Evolutionary conservation across 2,888 invertebrate genomes (phyloP), one percentile per base, ranked within the genome.

Genomic region (Dasysyrphus albostriatus): DNA sequence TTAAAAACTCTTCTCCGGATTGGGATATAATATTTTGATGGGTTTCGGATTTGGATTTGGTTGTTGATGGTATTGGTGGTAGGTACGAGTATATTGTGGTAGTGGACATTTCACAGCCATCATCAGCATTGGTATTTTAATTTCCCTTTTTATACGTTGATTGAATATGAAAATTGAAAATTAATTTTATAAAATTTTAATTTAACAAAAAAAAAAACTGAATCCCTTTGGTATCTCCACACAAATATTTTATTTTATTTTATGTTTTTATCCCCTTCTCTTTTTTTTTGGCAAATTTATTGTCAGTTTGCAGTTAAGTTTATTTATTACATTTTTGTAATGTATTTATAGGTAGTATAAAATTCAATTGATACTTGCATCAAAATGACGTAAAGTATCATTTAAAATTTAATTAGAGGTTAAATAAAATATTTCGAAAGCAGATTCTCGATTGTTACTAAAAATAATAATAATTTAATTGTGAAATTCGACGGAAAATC

Each of bases 81-180:
- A 16, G 5, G 42, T 42, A n/a, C n/a, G n/a, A n/a, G n/a, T n/a
- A 42, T 42, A 14, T 34, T 10, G 51, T 61, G 34, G 32, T 69
- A 19, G 47, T 74, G 76, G 61, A 16, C 67, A 73, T 69, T 77
- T 78, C 81, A 70, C 65, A 49, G 42, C 42, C 32, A 54, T n/a
- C 32, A 54, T 54, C 32, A 54, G 24, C 32, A 54, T 54, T 79
- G 87, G 87, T 87, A 83, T 87, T 87, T 87, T 87, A 87, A 83
- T 87, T 87, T 83, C 78, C 87, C 83, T 83, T 87, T 79, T 87
- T 37, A 67, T 87, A 87, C 87, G 87, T 82, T 87, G 87, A 87
- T 79, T 87, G 87, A 87, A 87, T 87, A 83, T 83, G 72, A 87
- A 87, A 67, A 83, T 74, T 65, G 59, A 82, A 87, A 78, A 82